These are phyloP conservation scores for Drosophila multiciliata DNA, from an alignment of 2,888 invertebrate species.

Conservation along the genomic window DNA sequence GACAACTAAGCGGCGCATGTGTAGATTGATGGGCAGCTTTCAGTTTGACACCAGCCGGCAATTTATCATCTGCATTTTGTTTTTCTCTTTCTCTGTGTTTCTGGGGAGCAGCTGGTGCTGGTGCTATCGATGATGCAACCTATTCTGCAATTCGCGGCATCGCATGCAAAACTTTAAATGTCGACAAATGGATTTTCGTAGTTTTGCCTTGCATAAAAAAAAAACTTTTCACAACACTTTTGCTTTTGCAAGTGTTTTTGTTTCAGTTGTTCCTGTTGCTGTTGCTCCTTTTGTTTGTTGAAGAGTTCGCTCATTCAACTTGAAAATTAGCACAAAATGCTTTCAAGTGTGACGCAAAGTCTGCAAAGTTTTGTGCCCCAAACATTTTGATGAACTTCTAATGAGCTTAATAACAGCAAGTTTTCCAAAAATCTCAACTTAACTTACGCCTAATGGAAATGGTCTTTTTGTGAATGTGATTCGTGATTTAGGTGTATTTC, in stretches of 20 bases:
- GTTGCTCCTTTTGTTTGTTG: slow-evolving; percentile 15
- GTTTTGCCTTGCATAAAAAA: slow-evolving; percentile 50
- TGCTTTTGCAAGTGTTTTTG: slow-evolving; percentile 14
- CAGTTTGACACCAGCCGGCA: slow-evolving; percentile 46
- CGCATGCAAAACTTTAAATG: slow-evolving; percentile 75
- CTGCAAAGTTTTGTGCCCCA: slow-evolving; percentile 47
- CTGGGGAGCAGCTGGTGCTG: background rate
- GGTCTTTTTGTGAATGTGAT: background rate
- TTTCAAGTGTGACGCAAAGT: slow-evolving; percentile 61
- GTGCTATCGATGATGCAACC: slow-evolving; percentile 14
- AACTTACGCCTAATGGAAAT: slow-evolving; percentile 21
- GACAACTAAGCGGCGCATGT: slow-evolving; percentile 55
- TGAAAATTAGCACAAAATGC: slow-evolving; percentile 71
- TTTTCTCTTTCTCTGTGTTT: slow-evolving; percentile 12
- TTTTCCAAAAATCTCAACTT: slow-evolving; percentile 40
- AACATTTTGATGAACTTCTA: slow-evolving; percentile 69
- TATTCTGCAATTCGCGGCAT: slow-evolving; percentile 61
- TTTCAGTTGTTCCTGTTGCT: slow-evolving; percentile 20
- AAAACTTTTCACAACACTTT: slow-evolving; percentile 55
- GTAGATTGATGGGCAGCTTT: slow-evolving; percentile 65
- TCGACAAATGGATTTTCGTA: slow-evolving; percentile 76
- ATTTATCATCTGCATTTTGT: slow-evolving; percentile 61
- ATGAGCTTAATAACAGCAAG: slow-evolving; percentile 69
- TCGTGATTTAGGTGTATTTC: background rate
- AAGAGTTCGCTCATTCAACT: slow-evolving; percentile 53